A percentile compares a stretch with the other conserved stretches of the same genome.
Evolutionary conservation across 2,113 vertebrate genomes (phyloP).

Genomic region (Aptenodytes forsteri): DNA sequence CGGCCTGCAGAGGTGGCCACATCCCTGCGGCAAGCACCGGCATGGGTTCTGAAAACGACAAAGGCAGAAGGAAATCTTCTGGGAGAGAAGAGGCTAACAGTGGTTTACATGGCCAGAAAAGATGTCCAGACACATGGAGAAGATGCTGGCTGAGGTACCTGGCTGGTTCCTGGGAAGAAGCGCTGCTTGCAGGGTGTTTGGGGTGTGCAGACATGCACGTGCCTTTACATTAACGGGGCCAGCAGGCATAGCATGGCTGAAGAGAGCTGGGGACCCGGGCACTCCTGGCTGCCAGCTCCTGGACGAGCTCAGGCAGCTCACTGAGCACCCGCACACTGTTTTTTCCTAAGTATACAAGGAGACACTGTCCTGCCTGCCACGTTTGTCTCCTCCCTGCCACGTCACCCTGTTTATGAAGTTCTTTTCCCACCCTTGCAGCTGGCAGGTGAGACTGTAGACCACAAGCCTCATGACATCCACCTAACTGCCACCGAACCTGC

Average conservation of each 20-base stretch:
- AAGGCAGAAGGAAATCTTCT: not conserved
- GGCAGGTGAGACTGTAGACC: not conserved
- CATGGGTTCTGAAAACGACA: rapidly evolving
- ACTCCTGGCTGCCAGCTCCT: not conserved
- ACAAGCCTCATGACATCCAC: not conserved
- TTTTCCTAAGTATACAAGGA: rapidly evolving
- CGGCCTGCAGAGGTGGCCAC: rapidly evolving
- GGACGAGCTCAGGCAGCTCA: not conserved
- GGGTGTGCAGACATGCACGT: rapidly evolving
- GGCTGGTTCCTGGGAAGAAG: not conserved
- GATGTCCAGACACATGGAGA: not conserved
- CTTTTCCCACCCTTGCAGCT: not conserved
- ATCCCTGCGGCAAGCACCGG: rapidly evolving
- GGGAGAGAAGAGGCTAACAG: rapidly evolving
- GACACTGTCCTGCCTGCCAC: rapidly evolving
- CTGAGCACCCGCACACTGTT: rapidly evolving
- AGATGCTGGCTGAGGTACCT: rapidly evolving
- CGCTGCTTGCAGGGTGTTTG: not conserved
- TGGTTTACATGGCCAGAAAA: rapidly evolving
- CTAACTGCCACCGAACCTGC: rapidly evolving
- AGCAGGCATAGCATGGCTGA: rapidly evolving
- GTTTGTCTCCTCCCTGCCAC: not conserved
- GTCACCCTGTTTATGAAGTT: not conserved
- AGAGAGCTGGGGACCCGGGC: rapidly evolving
- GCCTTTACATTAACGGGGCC: rapidly evolving